Conservation (phyloP, 1,140 invertebrate genomes). For the Drosophila willistoni region DNA sequence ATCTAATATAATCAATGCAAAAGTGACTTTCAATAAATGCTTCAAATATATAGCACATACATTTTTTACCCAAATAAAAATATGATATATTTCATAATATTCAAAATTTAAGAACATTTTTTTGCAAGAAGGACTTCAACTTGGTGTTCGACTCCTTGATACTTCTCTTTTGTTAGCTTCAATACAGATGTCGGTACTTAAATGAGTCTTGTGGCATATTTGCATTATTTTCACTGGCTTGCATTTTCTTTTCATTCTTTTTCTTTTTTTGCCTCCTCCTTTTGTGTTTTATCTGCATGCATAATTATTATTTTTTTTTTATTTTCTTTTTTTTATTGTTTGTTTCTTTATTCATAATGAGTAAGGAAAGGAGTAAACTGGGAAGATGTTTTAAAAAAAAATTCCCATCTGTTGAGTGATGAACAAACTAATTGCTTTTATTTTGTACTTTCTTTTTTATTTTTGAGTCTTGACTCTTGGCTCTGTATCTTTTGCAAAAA, state of each 20-base stretch:
- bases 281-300: constrained; percentile 52
- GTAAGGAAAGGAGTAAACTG: constrained; percentile 9
- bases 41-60: no score
- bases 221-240: constrained; percentile 54
- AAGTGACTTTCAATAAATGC: no score
- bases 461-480: not conserved
- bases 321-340: constrained; percentile 56
- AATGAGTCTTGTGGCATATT: constrained; percentile 49
- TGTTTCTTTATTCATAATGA: constrained; percentile 65
- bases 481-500: constrained; percentile 54
- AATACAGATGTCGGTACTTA: constrained; percentile 1
- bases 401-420: constrained; percentile 81
- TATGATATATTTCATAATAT: no score
- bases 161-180: constrained; percentile 3
- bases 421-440: constrained; percentile 83
- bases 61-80: no score
- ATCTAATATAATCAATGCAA: no score
- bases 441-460: constrained; percentile 51
- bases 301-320: constrained; percentile 71
- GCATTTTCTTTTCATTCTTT: constrained; percentile 36
- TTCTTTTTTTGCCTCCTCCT: not conserved
- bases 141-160: constrained; percentile 5
- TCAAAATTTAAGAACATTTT: no score
- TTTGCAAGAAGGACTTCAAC: no score
- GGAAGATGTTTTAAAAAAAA: constrained; percentile 59